phyloP scores from a whole-genome alignment of 2,797 vertebrate species.

The Anguilla anguilla region DNA sequence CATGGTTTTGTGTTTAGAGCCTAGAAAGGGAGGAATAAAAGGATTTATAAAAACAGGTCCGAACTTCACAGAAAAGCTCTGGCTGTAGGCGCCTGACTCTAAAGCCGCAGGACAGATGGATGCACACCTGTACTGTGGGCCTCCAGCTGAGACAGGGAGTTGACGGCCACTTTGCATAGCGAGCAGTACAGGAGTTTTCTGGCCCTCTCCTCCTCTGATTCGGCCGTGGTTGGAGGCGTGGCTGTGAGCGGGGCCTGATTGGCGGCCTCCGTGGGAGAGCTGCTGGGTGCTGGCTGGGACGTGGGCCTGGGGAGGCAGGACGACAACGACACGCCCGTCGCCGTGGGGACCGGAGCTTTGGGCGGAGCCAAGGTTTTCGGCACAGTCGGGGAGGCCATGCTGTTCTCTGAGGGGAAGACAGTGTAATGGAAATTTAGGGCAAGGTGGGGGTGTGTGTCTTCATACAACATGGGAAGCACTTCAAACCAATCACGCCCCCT shows the following conservation, averaged over 20 bases:
- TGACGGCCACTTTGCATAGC: slow-evolving; percentile 97
- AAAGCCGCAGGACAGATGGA: background rate
- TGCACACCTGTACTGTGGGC: slow-evolving; percentile 80
- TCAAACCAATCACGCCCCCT: background rate
- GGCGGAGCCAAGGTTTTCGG: slow-evolving; percentile 39
- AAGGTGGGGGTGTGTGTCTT: background rate
- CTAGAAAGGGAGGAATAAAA: slow-evolving; percentile 57
- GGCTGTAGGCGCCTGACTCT: background rate
- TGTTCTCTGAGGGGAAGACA: slow-evolving; percentile 38
- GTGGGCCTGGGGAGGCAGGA: slow-evolving; percentile 49
- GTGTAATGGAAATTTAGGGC: background rate
- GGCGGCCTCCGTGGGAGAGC: slow-evolving; percentile 72
- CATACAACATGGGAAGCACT: background rate
- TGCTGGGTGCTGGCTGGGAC: slow-evolving; percentile 64
- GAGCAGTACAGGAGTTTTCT: slow-evolving; percentile 96
- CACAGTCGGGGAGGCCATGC: background rate
- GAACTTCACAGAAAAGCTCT: slow-evolving; percentile 10
- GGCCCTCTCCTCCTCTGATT: slow-evolving; percentile 95
- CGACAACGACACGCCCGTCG: background rate
- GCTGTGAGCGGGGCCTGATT: slow-evolving; percentile 50
- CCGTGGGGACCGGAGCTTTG: slow-evolving; percentile 29
- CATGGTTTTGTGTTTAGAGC: slow-evolving; percentile 98
- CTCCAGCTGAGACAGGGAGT: slow-evolving; percentile 94
- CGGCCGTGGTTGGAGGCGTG: slow-evolving; percentile 56
- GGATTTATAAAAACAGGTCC: background rate